These are phyloP conservation scores for Rhabdomys pumilio DNA, from an alignment of 2,797 vertebrate genomes.

Conservation along the genomic window DNA sequence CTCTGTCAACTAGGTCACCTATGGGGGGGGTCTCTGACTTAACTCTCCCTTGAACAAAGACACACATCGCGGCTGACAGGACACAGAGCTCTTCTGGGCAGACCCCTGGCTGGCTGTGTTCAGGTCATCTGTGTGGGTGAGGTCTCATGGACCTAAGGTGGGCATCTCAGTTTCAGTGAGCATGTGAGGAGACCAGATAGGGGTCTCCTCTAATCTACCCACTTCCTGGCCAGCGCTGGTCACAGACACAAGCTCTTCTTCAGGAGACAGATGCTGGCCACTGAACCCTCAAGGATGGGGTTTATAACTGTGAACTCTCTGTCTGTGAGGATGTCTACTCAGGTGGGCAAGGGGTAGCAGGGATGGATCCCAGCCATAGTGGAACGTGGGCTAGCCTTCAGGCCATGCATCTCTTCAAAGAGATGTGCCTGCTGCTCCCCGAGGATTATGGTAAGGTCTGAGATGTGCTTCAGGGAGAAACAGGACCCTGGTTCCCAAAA, in stretches of 20 bases:
- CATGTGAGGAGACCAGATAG: not conserved
- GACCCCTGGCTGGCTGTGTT: not conserved
- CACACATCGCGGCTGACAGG: slow-evolving; percentile 81
- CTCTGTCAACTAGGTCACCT: rapidly evolving
- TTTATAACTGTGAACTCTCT: not conserved
- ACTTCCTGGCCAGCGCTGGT: not conserved
- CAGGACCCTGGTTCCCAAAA: not conserved
- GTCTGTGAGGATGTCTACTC: not conserved
- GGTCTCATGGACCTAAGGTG: not conserved
- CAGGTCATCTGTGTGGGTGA: not conserved
- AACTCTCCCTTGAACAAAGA: slow-evolving; percentile 89
- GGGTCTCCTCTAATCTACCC: not conserved
- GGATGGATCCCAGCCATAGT: not conserved
- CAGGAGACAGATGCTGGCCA: not conserved
- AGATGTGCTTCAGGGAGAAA: not conserved
- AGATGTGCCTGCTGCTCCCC: too few species aligned
- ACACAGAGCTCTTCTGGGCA: slow-evolving; percentile 87
- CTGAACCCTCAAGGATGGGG: not conserved
- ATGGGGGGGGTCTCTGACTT: slow-evolving; percentile 69
- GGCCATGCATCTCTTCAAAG: not conserved
- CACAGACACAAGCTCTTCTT: not conserved
- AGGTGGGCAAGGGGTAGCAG: not conserved
- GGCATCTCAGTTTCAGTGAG: not conserved
- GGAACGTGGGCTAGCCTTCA: too few species aligned
- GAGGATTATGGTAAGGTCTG: not conserved